phyloP scores from a whole-genome alignment of 2,113 vertebrate genomes.

The Elgaria multicarinata region DNA sequence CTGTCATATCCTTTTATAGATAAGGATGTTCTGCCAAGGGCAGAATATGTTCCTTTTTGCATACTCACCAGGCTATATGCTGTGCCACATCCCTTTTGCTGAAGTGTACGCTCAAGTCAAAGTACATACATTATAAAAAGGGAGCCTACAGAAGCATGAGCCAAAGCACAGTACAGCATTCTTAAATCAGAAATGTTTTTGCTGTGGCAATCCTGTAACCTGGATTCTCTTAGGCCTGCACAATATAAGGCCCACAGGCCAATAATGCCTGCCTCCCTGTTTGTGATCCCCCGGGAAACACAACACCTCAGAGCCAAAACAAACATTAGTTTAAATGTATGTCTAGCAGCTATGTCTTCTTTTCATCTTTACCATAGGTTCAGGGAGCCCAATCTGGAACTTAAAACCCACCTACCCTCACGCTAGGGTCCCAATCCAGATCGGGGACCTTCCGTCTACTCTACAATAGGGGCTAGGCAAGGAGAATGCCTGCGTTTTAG shows the following conservation, averaged over 20 bases:
- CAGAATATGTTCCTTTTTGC: conserved; percentile 43
- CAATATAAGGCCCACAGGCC: neutral
- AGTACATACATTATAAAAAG: conserved; percentile 43
- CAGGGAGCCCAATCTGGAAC: too few relatives aligned
- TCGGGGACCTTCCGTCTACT: too few relatives aligned
- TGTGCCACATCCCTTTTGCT: conserved; percentile 49
- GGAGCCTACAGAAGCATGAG: conserved; percentile 40
- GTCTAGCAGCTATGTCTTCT: too few relatives aligned
- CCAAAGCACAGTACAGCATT: conserved; percentile 34
- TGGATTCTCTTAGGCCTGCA: conserved; percentile 3
- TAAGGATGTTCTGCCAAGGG: conserved; percentile 61
- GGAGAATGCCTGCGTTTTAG: neutral
- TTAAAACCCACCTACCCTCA: too few relatives aligned
- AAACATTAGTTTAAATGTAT: too few relatives aligned
- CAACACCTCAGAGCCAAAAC: neutral
- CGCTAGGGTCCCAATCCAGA: too few relatives aligned
- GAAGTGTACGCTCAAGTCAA: conserved; percentile 51
- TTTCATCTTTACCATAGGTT: too few relatives aligned
- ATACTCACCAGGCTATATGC: conserved; percentile 41
- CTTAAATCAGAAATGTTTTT: conserved; percentile 47
- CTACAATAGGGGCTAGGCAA: too few relatives aligned
- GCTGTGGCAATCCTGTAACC: conserved; percentile 44
- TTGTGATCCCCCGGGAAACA: neutral
- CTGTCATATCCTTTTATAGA: conserved; percentile 61
- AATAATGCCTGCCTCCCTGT: neutral